These are phyloP conservation scores for Brachynemurus nebulosus DNA, from an alignment of 2,888 invertebrate genomes.

Conservation along the genomic window DNA sequence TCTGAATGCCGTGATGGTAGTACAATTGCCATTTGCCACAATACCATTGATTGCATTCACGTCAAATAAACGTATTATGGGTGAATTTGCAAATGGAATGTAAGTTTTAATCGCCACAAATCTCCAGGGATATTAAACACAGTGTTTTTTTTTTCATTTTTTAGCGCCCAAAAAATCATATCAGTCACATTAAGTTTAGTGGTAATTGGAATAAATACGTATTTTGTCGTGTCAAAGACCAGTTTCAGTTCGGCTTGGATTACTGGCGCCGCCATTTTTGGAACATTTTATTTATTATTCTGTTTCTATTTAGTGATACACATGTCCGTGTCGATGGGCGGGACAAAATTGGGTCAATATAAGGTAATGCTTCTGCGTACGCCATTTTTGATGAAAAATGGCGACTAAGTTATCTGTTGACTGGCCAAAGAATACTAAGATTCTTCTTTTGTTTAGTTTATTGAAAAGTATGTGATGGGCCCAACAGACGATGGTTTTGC, in stretches of 20 bases:
- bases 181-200: slow-evolving; percentile 50
- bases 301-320: slow-evolving; percentile 61
- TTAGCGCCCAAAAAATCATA: slow-evolving; percentile 52
- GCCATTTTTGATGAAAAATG: neutral
- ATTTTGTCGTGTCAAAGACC: slow-evolving; percentile 54
- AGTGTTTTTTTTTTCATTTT: slow-evolving; percentile 27
- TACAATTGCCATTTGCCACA: slow-evolving; percentile 78
- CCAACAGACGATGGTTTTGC: slow-evolving; percentile 38
- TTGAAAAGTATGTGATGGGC: slow-evolving; percentile 41
- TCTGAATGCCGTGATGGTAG: slow-evolving; percentile 73
- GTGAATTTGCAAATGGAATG: slow-evolving; percentile 69
- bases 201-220: slow-evolving; percentile 68
- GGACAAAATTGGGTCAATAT: slow-evolving; percentile 35
- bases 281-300: slow-evolving; percentile 53
- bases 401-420: too few species aligned
- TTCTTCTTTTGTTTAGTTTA: slow-evolving; percentile 30
- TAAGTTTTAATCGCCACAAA: too few species aligned
- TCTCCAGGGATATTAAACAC: too few species aligned
- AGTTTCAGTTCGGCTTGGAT: slow-evolving; percentile 31
- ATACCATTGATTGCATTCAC: slow-evolving; percentile 80
- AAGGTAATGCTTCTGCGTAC: slow-evolving; percentile 28
- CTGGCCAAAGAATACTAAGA: too few species aligned
- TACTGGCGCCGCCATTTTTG: slow-evolving; percentile 38
- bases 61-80: slow-evolving; percentile 64
- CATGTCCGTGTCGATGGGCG: slow-evolving; percentile 53